A percentile compares a stretch with the other conserved stretches of the same genome.
phyloP scores from a whole-genome alignment of 1,140 invertebrate genomes.

The Triops longicaudatus region DNA sequence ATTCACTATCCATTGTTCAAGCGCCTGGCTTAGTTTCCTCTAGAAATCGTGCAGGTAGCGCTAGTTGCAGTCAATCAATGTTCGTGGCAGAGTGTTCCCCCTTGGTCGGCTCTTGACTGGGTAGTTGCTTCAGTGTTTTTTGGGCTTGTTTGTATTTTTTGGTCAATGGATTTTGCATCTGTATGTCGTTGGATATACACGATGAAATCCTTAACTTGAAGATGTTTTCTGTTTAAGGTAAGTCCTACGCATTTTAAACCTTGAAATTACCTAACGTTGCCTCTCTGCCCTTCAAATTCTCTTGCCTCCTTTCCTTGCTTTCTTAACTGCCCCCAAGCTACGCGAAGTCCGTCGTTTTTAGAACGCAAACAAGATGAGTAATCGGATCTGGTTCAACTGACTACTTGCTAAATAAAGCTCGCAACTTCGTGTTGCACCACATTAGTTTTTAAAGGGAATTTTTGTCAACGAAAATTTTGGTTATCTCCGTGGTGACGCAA shows the following conservation, averaged over 20 bases:
- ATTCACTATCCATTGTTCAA: no score
- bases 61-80: not conserved
- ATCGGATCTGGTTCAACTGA: not conserved
- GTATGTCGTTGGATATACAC: not conserved
- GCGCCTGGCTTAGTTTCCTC: not conserved
- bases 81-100: not conserved
- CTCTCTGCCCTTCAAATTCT: not conserved
- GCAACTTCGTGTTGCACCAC: no score
- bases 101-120: not conserved
- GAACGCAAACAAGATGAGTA: not conserved
- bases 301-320: no score
- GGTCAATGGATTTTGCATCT: slow-evolving; percentile 11
- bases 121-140: slow-evolving; percentile 8
- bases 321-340: not conserved
- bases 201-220: not conserved
- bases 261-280: not conserved
- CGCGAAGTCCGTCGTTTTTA: not conserved
- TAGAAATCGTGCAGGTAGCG: not conserved
- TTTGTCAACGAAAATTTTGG: not conserved
- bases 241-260: not conserved
- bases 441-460: no score
- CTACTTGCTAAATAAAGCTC: not conserved
- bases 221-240: slow-evolving; percentile 1
- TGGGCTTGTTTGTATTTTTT: slow-evolving; percentile 13
- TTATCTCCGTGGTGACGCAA: not conserved